These are phyloP conservation scores for Somateria mollissima DNA, from an alignment of 2,797 vertebrate species.

Conservation along the genomic window DNA sequence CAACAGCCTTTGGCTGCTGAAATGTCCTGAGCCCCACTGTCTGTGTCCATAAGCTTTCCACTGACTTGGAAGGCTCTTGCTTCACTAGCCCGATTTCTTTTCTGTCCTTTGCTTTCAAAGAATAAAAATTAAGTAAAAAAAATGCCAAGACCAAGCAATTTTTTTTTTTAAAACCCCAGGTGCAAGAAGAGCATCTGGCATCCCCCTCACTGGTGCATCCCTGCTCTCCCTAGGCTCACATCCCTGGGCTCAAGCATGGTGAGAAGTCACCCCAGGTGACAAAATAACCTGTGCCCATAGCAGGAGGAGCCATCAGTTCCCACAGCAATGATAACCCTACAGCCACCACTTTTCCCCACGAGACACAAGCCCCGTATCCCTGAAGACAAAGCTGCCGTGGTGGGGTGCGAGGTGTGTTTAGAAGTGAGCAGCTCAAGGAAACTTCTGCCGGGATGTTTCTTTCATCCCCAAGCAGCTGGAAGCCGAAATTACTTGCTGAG, in stretches of 20 bases:
- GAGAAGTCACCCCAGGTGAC: no score
- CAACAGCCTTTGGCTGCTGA: background rate
- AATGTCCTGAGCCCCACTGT: background rate
- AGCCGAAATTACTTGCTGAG: background rate
- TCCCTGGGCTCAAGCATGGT: no score
- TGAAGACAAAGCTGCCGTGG: background rate
- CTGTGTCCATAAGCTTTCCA: background rate
- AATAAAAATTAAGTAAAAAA: background rate
- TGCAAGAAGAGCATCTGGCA: background rate
- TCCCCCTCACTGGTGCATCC: background rate
- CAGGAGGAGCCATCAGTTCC: background rate
- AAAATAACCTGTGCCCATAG: accelerated
- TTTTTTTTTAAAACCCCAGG: background rate
- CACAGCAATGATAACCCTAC: background rate
- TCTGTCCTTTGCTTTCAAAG: background rate
- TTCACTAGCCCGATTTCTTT: background rate
- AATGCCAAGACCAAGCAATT: background rate
- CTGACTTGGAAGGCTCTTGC: background rate
- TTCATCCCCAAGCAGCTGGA: background rate
- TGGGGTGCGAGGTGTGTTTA: accelerated
- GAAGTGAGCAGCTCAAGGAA: background rate
- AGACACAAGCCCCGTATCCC: accelerated
- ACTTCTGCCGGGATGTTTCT: background rate
- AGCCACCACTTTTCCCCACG: background rate
- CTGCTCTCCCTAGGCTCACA: background rate